These are phyloP conservation scores for Actinernus sp. DNA, from an alignment of 92 coral and sea anemone species.

Conservation along the genomic window DNA sequence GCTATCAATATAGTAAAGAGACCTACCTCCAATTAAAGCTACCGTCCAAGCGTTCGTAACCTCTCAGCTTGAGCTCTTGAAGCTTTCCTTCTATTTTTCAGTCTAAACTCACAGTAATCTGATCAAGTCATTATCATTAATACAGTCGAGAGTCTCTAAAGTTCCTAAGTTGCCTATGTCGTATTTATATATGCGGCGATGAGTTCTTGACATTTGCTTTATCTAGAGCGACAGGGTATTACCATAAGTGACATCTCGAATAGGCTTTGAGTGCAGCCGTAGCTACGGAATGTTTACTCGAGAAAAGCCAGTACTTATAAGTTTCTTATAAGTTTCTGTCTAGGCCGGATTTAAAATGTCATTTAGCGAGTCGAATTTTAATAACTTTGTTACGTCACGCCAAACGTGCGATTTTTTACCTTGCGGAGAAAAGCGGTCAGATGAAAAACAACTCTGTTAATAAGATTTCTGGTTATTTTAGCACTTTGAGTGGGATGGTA, in stretches of 20 bases:
- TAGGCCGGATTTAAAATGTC: not conserved
- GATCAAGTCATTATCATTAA: conserved; percentile 6
- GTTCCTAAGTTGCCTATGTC: conserved; percentile 27
- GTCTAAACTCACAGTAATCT: not conserved
- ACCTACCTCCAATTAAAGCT: too few species aligned
- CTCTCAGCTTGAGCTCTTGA: too few species aligned
- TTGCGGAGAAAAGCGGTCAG: too few species aligned
- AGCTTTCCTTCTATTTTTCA: not conserved
- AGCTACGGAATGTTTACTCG: conserved; percentile 4
- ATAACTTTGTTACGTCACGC: too few species aligned
- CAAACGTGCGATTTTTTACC: too few species aligned
- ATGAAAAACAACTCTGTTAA: too few species aligned
- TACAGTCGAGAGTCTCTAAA: conserved; percentile 2
- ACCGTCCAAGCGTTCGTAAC: too few species aligned
- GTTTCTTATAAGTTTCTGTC: too few species aligned
- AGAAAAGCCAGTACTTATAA: conserved; percentile 6
- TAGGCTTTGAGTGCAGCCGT: conserved; percentile 2
- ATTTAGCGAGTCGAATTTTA: too few species aligned
- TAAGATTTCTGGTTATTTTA: too few species aligned
- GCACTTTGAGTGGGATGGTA: too few species aligned
- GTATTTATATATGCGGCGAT: conserved; percentile 12
- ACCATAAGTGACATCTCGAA: conserved; percentile 23
- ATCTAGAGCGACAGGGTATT: conserved; percentile 15
- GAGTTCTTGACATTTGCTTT: conserved; percentile 6
- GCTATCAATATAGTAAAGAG: too few species aligned